Evolutionary conservation across 2,797 vertebrate species (phyloP).

Genomic region (Echiichthys vipera): DNA sequence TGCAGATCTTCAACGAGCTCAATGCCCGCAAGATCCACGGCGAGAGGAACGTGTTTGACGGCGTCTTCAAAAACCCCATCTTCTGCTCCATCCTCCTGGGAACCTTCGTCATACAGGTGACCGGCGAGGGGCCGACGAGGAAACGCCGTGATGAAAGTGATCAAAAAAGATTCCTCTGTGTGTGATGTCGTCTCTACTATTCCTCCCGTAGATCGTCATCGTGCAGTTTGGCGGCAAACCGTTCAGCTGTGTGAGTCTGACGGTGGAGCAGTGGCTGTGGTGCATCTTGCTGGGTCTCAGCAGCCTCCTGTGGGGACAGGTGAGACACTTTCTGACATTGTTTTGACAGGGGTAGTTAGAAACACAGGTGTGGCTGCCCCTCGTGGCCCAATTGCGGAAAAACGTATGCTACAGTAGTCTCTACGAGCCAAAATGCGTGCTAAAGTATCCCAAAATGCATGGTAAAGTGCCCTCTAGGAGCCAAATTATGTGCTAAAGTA

Average conservation of each 20-base stretch:
- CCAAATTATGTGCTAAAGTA: no score
- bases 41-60: constrained; percentile 96
- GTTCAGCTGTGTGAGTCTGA: constrained; percentile 92
- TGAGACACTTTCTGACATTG: constrained; percentile 59
- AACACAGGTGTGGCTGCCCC: no score
- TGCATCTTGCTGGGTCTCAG: constrained; percentile 94
- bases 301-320: constrained; percentile 97
- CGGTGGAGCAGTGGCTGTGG: constrained; percentile 96
- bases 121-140: not conserved
- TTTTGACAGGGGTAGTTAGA: not conserved
- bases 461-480: no score
- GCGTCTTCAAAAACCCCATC: constrained; percentile 94
- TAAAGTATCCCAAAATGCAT: no score
- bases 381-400: no score
- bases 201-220: constrained; percentile 88
- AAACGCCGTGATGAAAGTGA: no score
- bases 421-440: no score
- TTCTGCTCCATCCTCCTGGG: constrained; percentile 94
- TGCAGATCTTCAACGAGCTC: constrained; percentile 98
- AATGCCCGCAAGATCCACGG: constrained; percentile 98
- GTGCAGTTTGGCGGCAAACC: constrained; percentile 97
- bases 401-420: no score
- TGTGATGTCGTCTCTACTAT: not conserved
- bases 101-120: constrained; percentile 93
- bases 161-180: not conserved